Base-by-base conservation (phyloP, 2,113 vertebrate species). In the Typhlomys cinereus region DNA sequence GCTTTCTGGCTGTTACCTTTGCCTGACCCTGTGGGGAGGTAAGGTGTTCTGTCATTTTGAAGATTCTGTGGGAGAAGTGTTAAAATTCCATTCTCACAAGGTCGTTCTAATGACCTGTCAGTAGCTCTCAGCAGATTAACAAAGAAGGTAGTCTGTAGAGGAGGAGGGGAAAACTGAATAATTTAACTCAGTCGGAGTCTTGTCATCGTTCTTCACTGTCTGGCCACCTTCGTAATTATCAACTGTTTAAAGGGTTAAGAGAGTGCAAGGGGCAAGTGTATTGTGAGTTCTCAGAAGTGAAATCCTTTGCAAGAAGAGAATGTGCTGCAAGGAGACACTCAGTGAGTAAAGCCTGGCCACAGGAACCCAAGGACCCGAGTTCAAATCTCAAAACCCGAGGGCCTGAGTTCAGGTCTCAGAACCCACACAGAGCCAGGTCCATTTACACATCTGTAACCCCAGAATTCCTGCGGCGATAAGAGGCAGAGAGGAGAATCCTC, bases 101-200 rank as follows among this genome's bases (percentile, higher is more conserved):
- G 34, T 64, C 88, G 91, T 85, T 36, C 74, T 79, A 46, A 79
- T 74, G 50, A 61, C 64, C 13, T 73, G 39, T 13, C 57, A 21
- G 31, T 64, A 92, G 78, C 57, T 85, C n/a, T 75, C 75, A 92
- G 34, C 39, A 82, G 17, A 82, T 70, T 54, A 69, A 62, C 2
- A 48, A 82, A 62, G 31, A 41, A 88, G 52, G 31, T 48, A 21
- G 18, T 21, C 67, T 36, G 44, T 21, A 59, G 70, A 11, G 62
- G 25, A 29, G 36, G 25, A 88, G 27, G 1, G 3, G 14, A 29
- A 21, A 75, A 27, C 66, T 78, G 64, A 74, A 18, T n/a, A 48
- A 21, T 39, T 70, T 18, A 46, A 7, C 15, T 9, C 5, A 25
- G 11, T 84, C 34, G 4, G 0, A 5, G 15, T 48, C 41, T 76